Evolutionary conservation across 2,797 vertebrate species (phyloP).

Genomic region (Phylloscopus collybita): DNA sequence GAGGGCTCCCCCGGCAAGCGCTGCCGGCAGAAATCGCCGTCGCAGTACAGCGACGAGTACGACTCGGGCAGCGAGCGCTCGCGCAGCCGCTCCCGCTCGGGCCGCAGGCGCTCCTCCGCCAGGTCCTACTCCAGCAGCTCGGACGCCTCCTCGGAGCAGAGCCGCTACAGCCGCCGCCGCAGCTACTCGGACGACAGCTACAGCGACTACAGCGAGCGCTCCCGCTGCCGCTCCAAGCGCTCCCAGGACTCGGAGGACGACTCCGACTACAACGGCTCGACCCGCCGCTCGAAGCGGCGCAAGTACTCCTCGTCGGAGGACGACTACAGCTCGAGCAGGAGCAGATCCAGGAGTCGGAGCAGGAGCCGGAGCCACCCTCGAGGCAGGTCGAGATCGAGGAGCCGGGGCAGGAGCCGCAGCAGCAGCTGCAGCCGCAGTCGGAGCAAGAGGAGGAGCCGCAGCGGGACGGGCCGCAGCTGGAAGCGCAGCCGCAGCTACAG

Average conservation of each 20-base stretch:
- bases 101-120: conserved; percentile 78
- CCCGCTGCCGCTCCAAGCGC: conserved; percentile 82
- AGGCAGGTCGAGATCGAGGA: conserved; percentile 80
- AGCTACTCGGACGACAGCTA: conserved; percentile 94
- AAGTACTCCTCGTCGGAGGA: conserved; percentile 87
- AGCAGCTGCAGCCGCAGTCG: conserved; percentile 90
- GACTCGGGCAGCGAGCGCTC: conserved; percentile 89
- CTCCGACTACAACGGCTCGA: conserved; percentile 89
- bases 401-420: conserved; percentile 83
- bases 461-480: conserved; percentile 83
- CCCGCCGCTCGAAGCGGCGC: conserved; percentile 85
- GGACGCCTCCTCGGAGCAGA: conserved; percentile 88
- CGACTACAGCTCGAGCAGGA: conserved; percentile 86
- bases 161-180: conserved; percentile 86
- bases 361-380: conserved; percentile 74
- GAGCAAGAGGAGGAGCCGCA: conserved; percentile 85
- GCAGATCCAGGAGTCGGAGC: conserved; percentile 86
- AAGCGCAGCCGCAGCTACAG: conserved; percentile 86
- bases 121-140: conserved; percentile 93
- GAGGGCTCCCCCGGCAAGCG: conserved; percentile 81
- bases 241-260: conserved; percentile 85
- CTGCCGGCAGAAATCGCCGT: conserved; percentile 81
- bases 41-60: conserved; percentile 87
- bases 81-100: conserved; percentile 86
- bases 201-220: conserved; percentile 89